A percentile compares a stretch with the other conserved stretches of the same genome.
phyloP scores from a whole-genome alignment of 2,797 vertebrate species.

The Miichthys miiuy region DNA sequence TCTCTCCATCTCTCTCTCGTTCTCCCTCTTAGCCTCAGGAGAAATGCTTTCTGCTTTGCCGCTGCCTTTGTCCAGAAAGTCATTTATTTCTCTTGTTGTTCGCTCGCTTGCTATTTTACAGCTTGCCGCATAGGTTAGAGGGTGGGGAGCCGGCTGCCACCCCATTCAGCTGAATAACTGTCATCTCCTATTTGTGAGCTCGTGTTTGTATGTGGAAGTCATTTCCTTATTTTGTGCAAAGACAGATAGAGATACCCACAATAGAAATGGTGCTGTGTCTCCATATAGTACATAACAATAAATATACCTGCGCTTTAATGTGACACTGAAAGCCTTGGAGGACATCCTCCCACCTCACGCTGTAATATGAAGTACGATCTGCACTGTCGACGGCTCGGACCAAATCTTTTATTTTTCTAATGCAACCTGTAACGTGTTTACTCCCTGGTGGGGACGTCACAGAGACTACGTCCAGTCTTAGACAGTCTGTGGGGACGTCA shows the following conservation, averaged over 20 bases:
- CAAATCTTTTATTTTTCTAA: constrained; percentile 31
- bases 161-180: constrained; percentile 74
- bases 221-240: constrained; percentile 75
- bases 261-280: constrained; percentile 45
- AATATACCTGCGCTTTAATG: constrained; percentile 62
- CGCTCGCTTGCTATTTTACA: constrained; percentile 75
- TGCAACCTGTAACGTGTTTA: no score
- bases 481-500: no score
- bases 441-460: no score
- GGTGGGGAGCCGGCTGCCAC: constrained; percentile 49
- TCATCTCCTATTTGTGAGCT: constrained; percentile 78
- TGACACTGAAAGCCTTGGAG: constrained; percentile 50
- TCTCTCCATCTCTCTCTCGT: constrained; percentile 67
- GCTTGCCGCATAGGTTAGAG: constrained; percentile 76
- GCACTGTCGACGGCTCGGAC: constrained; percentile 21
- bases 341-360: constrained; percentile 39
- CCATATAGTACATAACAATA: constrained; percentile 55
- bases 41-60: constrained; percentile 83
- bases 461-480: no score
- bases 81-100: constrained; percentile 85
- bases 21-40: constrained; percentile 80
- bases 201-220: constrained; percentile 64
- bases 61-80: constrained; percentile 84
- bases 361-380: constrained; percentile 46
- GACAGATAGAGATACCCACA: constrained; percentile 59